Evolutionary conservation across 1,140 invertebrate genomes (phyloP), one percentile per base, ranked within the genome.

Genomic region (Lordiphosa mommai): DNA sequence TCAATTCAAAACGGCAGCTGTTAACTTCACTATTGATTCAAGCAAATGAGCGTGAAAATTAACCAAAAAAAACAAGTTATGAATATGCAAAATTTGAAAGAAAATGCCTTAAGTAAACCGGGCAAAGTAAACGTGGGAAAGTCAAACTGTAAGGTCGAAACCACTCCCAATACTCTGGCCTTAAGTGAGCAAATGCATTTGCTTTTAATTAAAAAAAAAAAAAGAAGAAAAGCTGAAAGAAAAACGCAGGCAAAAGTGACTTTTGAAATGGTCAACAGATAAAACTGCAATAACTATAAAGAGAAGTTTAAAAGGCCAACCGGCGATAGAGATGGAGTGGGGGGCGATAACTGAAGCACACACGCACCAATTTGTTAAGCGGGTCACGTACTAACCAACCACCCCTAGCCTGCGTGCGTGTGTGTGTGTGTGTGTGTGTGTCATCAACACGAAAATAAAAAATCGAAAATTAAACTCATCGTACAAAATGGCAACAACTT

Each of bases 221-320:
- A 43, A 17, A 17, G 17, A 34, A 34, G 16, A 37, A 32, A 38
- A 32, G 41, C 36, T 59, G 6, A 47, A 34, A 23, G 20, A 5
- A 23, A 23, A 23, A 23, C 20, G 20, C 32, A 17, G 32, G 63
- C 33, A 58, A 61, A 79, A 79, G 76, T 79, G 74, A 74, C 70
- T 79, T 69, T 69, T 48, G 52, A 73, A 79, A 79, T 79, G 74
- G 76, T 65, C 70, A 46, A 33, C 41, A 79, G 76, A 79, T 79
- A 82, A 82, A 82, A 79, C 44, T 74, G 74, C 76, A 79, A 79
- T 79, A 79, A 79, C 74, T 80, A 74, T 80, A 70, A 79, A 80
- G 56, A 59, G 43, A 48, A 55, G 66, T 56, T 70, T 63, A 59
- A 58, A 66, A 51, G 61, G 57, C n/a, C 29, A 60, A 53, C 51